Evolutionary conservation across 2,797 vertebrate genomes (phyloP).

Genomic region (Acanthurus tractus): DNA sequence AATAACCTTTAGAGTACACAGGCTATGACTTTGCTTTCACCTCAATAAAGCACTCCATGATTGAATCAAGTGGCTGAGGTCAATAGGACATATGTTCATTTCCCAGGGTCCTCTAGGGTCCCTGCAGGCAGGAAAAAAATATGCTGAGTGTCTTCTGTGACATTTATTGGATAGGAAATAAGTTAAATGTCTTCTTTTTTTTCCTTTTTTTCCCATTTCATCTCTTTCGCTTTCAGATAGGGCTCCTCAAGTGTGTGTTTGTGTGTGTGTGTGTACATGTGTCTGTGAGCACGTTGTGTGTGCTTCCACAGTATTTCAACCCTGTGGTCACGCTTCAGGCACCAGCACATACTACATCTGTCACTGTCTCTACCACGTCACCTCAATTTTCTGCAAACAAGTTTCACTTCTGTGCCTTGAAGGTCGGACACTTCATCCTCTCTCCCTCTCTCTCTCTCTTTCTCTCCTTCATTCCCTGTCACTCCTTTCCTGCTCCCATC

Average conservation of each 20-base stretch:
- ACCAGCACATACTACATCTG: slow-evolving; percentile 76
- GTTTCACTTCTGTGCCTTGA: slow-evolving; percentile 71
- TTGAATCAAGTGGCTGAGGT: slow-evolving; percentile 86
- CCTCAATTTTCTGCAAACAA: slow-evolving; percentile 78
- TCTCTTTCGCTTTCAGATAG: slow-evolving; percentile 55
- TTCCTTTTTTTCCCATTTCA: slow-evolving; percentile 51
- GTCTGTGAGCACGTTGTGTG: slow-evolving; percentile 29
- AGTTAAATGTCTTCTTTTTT: slow-evolving; percentile 63
- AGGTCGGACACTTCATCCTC: slow-evolving; percentile 67
- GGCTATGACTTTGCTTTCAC: slow-evolving; percentile 85
- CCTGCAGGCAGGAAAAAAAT: slow-evolving; percentile 71
- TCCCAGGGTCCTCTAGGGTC: slow-evolving; percentile 80
- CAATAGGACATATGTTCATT: slow-evolving; percentile 87
- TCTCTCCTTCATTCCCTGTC: slow-evolving; percentile 55
- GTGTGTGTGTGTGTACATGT: slow-evolving; percentile 3
- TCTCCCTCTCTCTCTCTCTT: slow-evolving; percentile 36
- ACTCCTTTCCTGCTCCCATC: slow-evolving; percentile 58
- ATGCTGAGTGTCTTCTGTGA: slow-evolving; percentile 83
- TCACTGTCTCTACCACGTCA: slow-evolving; percentile 76
- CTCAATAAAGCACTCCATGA: slow-evolving; percentile 85
- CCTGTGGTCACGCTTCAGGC: slow-evolving; percentile 79
- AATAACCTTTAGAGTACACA: slow-evolving; percentile 81
- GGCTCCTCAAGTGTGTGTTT: slow-evolving; percentile 22
- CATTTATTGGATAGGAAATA: slow-evolving; percentile 81
- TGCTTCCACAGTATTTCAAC: slow-evolving; percentile 63